Conservation (phyloP, 2,113 vertebrate species). For the Cyprinodon variegatus region DNA sequence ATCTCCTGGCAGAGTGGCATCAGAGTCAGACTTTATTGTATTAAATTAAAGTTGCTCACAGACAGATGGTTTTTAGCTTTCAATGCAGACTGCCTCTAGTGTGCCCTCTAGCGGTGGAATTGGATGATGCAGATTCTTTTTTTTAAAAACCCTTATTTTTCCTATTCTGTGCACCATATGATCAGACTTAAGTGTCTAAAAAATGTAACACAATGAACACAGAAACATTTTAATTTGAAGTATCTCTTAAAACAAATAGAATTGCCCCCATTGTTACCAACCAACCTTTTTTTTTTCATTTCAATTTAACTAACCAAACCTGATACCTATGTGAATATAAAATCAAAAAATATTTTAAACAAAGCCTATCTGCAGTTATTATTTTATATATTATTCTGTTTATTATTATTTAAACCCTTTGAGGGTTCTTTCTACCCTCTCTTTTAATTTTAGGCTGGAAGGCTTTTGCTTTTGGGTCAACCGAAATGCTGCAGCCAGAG, state of each 20-base stretch:
- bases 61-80: conserved; percentile 56
- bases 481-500: too few relatives aligned
- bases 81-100: conserved; percentile 8
- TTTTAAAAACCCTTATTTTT: neutral
- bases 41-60: conserved; percentile 37
- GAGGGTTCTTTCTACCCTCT: too few relatives aligned
- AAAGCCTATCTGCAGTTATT: neutral
- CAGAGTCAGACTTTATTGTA: conserved; percentile 20
- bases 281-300: neutral
- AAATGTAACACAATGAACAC: neutral
- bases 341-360: neutral
- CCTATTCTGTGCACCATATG: too few relatives aligned
- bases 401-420: too few relatives aligned
- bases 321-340: neutral
- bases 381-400: too few relatives aligned
- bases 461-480: too few relatives aligned
- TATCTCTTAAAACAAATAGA: neutral
- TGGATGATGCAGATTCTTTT: neutral
- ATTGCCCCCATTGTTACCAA: neutral
- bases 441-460: too few relatives aligned
- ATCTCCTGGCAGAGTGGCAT: conserved; percentile 8
- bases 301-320: neutral
- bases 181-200: neutral
- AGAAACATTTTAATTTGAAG: neutral
- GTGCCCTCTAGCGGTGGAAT: conserved; percentile 41